Evolutionary conservation across 2,113 vertebrate genomes (phyloP).

Genomic region (Verasper variegatus): DNA sequence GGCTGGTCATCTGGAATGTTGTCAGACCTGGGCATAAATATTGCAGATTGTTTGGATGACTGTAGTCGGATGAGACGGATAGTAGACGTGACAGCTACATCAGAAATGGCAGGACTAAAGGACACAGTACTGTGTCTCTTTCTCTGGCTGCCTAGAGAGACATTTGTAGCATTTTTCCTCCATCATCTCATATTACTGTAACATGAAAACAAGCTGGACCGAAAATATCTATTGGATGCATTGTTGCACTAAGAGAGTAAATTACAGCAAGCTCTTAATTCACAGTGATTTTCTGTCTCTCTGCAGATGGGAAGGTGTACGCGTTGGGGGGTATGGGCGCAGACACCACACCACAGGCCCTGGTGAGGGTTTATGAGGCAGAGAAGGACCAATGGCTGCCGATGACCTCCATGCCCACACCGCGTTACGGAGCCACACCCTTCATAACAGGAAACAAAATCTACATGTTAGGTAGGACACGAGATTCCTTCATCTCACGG

Average conservation of each 20-base stretch:
- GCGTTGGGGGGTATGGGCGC: conserved; percentile 94
- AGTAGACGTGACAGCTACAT: conserved; percentile 12
- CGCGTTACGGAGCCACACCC: conserved; percentile 91
- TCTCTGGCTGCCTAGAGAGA: conserved; percentile 1
- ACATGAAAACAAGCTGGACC: background rate
- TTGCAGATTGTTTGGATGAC: conserved; percentile 34
- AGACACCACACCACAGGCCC: conserved; percentile 92
- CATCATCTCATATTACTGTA: background rate
- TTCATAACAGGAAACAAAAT: conserved; percentile 93
- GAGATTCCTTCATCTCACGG: background rate
- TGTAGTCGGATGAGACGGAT: conserved; percentile 12
- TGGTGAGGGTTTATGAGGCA: conserved; percentile 91
- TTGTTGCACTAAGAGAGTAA: background rate
- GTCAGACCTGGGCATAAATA: conserved; percentile 22
- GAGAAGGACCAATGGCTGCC: conserved; percentile 91
- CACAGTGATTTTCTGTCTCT: background rate
- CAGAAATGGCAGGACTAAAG: conserved; percentile 11
- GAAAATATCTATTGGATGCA: background rate
- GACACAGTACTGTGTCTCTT: conserved; percentile 6
- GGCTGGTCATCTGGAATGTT: conserved; percentile 18
- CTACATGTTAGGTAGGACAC: conserved; percentile 80
- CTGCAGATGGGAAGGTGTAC: conserved; percentile 91
- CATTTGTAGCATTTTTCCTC: conserved; percentile 5
- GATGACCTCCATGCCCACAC: conserved; percentile 94
- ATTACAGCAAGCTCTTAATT: background rate